Conservation (phyloP, 1,140 invertebrate species). For the Meteorus sp. region DNA sequence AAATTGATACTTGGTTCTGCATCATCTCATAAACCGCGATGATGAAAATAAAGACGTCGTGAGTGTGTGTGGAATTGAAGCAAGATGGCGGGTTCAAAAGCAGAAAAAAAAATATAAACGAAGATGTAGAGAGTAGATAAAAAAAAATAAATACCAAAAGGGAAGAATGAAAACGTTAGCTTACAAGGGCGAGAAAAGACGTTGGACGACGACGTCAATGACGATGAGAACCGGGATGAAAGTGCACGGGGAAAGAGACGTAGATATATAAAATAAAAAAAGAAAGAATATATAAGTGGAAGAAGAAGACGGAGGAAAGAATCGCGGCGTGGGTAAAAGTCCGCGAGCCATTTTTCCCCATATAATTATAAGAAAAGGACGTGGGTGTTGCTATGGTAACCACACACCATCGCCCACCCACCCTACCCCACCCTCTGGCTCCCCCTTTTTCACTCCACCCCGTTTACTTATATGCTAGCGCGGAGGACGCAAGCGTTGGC, state of each 20-base stretch:
- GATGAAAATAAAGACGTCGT: too few relatives aligned
- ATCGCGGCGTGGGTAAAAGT: constrained; percentile 34
- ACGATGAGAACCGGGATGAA: too few relatives aligned
- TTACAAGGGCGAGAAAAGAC: neutral
- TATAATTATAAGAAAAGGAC: constrained; percentile 53
- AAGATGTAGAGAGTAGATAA: neutral
- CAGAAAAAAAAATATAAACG: too few relatives aligned
- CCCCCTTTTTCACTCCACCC: constrained; percentile 32
- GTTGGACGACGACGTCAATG: neutral
- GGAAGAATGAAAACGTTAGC: neutral
- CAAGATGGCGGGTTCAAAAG: too few relatives aligned
- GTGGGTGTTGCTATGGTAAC: constrained; percentile 53
- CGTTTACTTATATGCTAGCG: constrained; percentile 33
- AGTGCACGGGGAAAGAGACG: constrained; percentile 2
- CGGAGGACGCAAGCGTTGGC: constrained; percentile 18
- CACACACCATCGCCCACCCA: constrained; percentile 31
- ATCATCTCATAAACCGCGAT: too few relatives aligned
- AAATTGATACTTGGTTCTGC: too few relatives aligned
- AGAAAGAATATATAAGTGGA: constrained; percentile 25
- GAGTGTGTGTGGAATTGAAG: too few relatives aligned
- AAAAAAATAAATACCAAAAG: constrained; percentile 7
- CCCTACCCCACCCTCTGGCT: constrained; percentile 20
- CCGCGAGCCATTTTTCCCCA: constrained; percentile 51
- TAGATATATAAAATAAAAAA: neutral
- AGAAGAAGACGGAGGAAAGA: constrained; percentile 30